Conservation (phyloP, 2,113 vertebrate species). For the Sialia sialis region DNA sequence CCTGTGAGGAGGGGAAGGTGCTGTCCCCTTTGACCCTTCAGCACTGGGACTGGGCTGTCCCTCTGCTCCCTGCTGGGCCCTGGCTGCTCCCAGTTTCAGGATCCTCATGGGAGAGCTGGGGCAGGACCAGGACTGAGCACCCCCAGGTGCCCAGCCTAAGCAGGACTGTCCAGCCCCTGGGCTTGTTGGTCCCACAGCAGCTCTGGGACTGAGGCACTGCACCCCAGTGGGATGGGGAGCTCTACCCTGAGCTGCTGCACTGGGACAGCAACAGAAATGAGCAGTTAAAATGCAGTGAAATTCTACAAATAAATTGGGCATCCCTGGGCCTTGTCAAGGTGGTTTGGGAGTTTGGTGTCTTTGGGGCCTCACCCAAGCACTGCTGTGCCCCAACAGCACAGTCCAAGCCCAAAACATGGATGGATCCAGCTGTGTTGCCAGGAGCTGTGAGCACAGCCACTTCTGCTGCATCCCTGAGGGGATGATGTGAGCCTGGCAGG, state of each 20-base stretch:
- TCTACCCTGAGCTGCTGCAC: not conserved
- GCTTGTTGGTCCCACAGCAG: rapidly evolving
- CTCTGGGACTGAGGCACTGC: not conserved
- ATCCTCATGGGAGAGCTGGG: not conserved
- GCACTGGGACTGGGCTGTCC: not conserved
- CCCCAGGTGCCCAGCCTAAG: not conserved
- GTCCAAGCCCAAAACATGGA: not conserved
- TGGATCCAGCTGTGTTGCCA: not conserved
- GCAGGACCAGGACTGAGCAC: not conserved
- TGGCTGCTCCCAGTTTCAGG: not conserved
- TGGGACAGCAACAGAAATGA: not conserved
- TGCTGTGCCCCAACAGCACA: not conserved
- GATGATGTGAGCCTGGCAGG: too few species aligned
- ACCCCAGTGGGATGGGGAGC: too few species aligned
- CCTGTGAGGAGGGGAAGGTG: too few species aligned
- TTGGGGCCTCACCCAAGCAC: too few species aligned
- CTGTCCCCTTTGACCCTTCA: not conserved
- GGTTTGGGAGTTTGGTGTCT: not conserved
- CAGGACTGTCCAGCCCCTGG: not conserved
- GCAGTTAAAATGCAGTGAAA: not conserved
- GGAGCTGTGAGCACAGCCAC: not conserved
- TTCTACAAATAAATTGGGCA: too few species aligned
- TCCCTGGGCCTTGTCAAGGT: rapidly evolving
- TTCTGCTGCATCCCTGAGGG: not conserved
- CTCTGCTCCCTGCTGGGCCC: not conserved